Conservation (phyloP, 2,113 vertebrate genomes). For the Athene cunicularia region DNA sequence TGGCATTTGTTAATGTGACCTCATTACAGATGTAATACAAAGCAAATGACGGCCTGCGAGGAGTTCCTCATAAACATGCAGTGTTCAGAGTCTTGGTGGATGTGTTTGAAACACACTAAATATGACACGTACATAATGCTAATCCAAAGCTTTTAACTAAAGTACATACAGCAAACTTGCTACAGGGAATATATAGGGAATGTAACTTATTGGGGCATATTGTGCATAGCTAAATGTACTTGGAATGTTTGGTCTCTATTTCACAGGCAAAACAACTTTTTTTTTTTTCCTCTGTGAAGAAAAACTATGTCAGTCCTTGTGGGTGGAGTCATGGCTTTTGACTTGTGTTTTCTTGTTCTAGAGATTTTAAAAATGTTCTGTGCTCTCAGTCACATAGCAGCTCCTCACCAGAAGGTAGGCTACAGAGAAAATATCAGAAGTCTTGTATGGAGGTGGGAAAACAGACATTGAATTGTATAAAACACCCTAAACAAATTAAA, state of each 20-base stretch:
- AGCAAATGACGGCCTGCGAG: neutral
- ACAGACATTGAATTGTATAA: neutral
- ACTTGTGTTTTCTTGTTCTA: neutral
- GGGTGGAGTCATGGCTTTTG: slow-evolving; percentile 23
- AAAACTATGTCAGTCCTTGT: neutral
- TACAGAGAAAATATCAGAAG: neutral
- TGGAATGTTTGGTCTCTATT: neutral
- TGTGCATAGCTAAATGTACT: neutral
- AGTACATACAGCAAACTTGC: slow-evolving; percentile 8
- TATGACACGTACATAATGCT: neutral
- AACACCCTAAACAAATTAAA: slow-evolving; percentile 9
- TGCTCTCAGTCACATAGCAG: neutral
- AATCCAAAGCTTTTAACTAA: slow-evolving; percentile 48
- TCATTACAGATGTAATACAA: neutral
- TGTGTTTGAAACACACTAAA: slow-evolving; percentile 22
- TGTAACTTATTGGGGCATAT: slow-evolving; percentile 10
- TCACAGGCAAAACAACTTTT: neutral
- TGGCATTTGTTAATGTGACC: neutral
- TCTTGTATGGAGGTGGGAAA: slow-evolving; percentile 20
- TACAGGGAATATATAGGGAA: slow-evolving; percentile 45
- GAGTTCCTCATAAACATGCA: neutral
- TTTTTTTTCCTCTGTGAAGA: neutral
- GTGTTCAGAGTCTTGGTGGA: neutral
- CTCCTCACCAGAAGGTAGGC: neutral
- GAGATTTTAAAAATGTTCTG: neutral